Base-by-base conservation (phyloP, 2,888 invertebrate genomes). In the Ochropacha duplaris region DNA sequence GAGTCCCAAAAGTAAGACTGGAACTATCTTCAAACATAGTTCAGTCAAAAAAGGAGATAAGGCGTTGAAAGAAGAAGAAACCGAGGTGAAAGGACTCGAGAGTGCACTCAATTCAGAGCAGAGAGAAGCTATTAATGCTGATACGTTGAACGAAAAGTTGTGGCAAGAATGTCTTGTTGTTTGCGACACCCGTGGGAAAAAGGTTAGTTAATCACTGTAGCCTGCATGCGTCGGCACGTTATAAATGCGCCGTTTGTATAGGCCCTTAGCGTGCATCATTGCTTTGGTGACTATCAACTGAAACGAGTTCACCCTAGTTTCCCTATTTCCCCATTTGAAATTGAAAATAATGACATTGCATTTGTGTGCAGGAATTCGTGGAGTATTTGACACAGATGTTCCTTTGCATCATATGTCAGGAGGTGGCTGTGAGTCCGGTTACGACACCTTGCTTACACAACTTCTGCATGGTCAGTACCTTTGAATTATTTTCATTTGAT, bases 391-490 rank as follows among this genome's bases (percentile, higher is more conserved):
- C 94, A 59, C 94, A 95, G 72, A 73, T 93, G 56, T 97, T 97
- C 79, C 92, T 94, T n/a, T 97, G 97, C 75, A 95, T 96, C 54
- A 96, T 96, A 71, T 97, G 97, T 76, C 96, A 96, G 76, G 96
- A 96, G 55, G 82, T 97, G 3, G 94, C 95, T 0, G 94, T 88
- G 59, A 90, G 93, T 58, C 97, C 97, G 0, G 92, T 96, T 19
- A 97, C 97, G 0, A 96, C 96, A 0, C 88, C 94, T 0, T 97
- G 97, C 72, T 83, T 87, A 50, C 97, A 97, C 78, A 97, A 96
- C 76, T 94, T 96, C 63, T 97, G 97, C 76, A 89, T 94, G 90
- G 95, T 95, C 79, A 87, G 89, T 81, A 28, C 19, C 56, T n/a
- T 34, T 26, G 12, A 22, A 24, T 28, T 51, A 31, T 28, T 52